These are phyloP conservation scores for Megamerina dolium DNA, from an alignment of 2,888 invertebrate species.

Conservation along the genomic window DNA sequence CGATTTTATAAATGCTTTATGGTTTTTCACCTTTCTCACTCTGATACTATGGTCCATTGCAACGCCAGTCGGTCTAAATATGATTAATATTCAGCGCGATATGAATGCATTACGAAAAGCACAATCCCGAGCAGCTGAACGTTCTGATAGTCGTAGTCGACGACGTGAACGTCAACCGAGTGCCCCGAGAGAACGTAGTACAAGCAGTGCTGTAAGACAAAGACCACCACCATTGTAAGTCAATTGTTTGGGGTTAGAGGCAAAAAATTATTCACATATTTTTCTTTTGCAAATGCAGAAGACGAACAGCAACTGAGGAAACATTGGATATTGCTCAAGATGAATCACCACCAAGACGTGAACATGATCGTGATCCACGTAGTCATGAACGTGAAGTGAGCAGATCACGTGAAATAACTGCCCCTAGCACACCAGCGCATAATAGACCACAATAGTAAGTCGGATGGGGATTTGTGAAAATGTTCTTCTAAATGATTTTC, in stretches of 20 bases:
- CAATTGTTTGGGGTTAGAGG: neutral
- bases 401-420: slow-evolving; percentile 29
- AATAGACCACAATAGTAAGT: slow-evolving; percentile 37
- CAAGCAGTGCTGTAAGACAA: slow-evolving; percentile 28
- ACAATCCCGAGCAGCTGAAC: slow-evolving; percentile 26
- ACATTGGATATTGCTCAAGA: slow-evolving; percentile 36
- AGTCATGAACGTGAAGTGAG: slow-evolving; percentile 22
- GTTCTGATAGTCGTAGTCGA: slow-evolving; percentile 17
- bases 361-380: slow-evolving; percentile 16
- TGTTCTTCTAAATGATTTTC: neutral
- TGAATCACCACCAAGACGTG: slow-evolving; percentile 26
- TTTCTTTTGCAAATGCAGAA: too few species aligned
- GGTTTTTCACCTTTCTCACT: slow-evolving; percentile 60
- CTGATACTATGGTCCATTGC: slow-evolving; percentile 56
- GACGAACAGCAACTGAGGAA: slow-evolving; percentile 40
- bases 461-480: too few species aligned
- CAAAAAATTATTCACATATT: too few species aligned
- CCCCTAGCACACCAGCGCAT: slow-evolving; percentile 31
- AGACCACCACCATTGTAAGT: slow-evolving; percentile 31
- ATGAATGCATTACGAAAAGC: slow-evolving; percentile 32
- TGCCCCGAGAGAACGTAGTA: slow-evolving; percentile 29
- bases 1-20: slow-evolving; percentile 57
- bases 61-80: slow-evolving; percentile 58
- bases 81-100: slow-evolving; percentile 47
- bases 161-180: slow-evolving; percentile 23